These are phyloP conservation scores for Napeogenes sylphis DNA, from an alignment of 2,888 invertebrate genomes.

Conservation along the genomic window DNA sequence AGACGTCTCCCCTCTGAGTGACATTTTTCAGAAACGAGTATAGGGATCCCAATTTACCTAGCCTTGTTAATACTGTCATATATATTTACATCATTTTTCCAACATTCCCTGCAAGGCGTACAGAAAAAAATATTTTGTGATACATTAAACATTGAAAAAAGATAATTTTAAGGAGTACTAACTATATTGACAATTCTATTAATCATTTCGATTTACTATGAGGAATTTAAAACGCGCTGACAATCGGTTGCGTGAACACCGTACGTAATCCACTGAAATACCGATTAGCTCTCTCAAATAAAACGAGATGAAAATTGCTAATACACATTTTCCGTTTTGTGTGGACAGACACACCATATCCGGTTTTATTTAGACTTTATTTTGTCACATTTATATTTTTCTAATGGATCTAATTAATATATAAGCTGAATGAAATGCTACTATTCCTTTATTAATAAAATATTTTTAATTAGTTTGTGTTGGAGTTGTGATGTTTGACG, in stretches of 20 bases:
- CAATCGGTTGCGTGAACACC: not conserved
- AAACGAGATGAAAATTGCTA: slow-evolving; percentile 1
- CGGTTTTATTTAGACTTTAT: not conserved
- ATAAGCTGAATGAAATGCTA: not conserved
- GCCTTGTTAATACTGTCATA: too few relatives aligned
- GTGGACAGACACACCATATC: not conserved
- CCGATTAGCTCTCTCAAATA: not conserved
- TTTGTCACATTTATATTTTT: not conserved
- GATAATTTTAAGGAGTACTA: too few relatives aligned
- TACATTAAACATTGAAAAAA: too few relatives aligned
- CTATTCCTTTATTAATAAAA: not conserved
- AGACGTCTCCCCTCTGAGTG: too few relatives aligned
- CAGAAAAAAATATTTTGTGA: too few relatives aligned
- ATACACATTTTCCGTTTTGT: not conserved
- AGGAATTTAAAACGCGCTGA: not conserved
- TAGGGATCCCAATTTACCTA: too few relatives aligned
- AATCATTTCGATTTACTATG: not conserved
- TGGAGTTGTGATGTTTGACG: too few relatives aligned
- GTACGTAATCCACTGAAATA: not conserved
- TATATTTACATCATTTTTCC: too few relatives aligned
- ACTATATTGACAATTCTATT: not conserved
- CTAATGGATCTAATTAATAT: not conserved
- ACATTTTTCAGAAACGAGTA: too few relatives aligned
- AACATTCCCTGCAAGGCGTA: too few relatives aligned
- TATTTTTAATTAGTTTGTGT: too few relatives aligned